Evolutionary conservation across 2,113 vertebrate genomes (phyloP).

Genomic region (Tragulus kanchil): DNA sequence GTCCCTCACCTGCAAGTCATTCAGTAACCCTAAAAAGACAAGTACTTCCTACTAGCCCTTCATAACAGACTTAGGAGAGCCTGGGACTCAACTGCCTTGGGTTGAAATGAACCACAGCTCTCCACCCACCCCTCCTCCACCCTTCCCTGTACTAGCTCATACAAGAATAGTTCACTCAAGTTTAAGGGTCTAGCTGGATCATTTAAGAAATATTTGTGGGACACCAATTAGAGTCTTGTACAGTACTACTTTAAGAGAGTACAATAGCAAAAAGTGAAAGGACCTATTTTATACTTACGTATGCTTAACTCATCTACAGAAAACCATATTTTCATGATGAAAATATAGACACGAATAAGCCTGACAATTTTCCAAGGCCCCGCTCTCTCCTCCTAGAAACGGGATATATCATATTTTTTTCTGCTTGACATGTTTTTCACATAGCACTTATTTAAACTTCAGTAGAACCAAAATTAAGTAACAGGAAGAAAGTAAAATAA

Average conservation of each 20-base stretch:
- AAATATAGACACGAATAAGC: not conserved
- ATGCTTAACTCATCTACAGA: not conserved
- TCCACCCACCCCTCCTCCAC: not conserved
- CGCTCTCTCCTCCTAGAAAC: not conserved
- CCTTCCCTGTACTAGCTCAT: not conserved
- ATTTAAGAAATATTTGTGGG: not conserved
- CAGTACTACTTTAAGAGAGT: not conserved
- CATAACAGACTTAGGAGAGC: not conserved
- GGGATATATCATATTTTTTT: not conserved
- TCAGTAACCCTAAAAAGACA: not conserved
- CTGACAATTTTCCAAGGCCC: not conserved
- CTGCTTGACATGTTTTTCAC: constrained; percentile 14
- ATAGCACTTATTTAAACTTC: constrained; percentile 45
- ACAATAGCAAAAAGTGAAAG: not conserved
- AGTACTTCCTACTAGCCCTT: not conserved
- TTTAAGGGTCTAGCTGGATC: not conserved
- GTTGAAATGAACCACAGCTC: not conserved
- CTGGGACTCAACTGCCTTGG: not conserved
- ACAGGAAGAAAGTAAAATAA: constrained; percentile 15
- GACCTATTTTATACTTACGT: not conserved
- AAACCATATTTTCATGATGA: not conserved
- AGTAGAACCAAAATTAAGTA: constrained; percentile 1
- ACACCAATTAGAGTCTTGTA: not conserved
- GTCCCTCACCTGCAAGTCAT: not conserved
- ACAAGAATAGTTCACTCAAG: not conserved